These are phyloP conservation scores for Halcyon badia DNA, from an alignment of 2,797 vertebrate species.

Conservation along the genomic window DNA sequence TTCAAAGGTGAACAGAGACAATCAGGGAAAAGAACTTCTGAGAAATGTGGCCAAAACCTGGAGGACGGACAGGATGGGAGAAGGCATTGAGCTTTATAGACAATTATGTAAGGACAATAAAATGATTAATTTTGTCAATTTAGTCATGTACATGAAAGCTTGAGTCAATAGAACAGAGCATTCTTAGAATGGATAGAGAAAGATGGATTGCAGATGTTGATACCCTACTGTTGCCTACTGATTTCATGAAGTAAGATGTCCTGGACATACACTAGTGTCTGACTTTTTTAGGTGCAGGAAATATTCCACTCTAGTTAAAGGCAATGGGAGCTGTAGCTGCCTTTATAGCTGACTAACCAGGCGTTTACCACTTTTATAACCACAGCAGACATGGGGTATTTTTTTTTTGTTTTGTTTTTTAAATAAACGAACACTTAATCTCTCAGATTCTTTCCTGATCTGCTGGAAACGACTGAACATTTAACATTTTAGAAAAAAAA, in stretches of 20 bases:
- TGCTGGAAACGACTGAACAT: not conserved
- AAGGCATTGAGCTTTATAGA: not conserved
- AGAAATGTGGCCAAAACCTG: not conserved
- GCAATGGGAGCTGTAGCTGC: not conserved
- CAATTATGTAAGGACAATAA: not conserved
- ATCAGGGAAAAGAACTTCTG: not conserved
- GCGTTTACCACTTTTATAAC: not conserved
- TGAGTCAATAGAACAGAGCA: not conserved
- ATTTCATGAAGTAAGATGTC: not conserved
- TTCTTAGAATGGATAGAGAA: not conserved
- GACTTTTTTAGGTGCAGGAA: not conserved
- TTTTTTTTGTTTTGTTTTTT: not conserved
- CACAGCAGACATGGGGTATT: not conserved
- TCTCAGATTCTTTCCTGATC: not conserved
- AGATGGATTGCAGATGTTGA: not conserved
- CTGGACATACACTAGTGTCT: not conserved
- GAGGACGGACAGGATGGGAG: accelerated
- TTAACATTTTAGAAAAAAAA: not conserved
- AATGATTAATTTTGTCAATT: not conserved
- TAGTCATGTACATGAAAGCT: not conserved
- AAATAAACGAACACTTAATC: not conserved
- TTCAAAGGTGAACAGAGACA: not conserved
- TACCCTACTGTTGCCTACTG: accelerated
- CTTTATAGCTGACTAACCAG: not conserved
- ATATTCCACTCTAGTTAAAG: not conserved